Base-by-base conservation (phyloP, 2,888 invertebrate genomes). In the Cheilosia scutellata region DNA sequence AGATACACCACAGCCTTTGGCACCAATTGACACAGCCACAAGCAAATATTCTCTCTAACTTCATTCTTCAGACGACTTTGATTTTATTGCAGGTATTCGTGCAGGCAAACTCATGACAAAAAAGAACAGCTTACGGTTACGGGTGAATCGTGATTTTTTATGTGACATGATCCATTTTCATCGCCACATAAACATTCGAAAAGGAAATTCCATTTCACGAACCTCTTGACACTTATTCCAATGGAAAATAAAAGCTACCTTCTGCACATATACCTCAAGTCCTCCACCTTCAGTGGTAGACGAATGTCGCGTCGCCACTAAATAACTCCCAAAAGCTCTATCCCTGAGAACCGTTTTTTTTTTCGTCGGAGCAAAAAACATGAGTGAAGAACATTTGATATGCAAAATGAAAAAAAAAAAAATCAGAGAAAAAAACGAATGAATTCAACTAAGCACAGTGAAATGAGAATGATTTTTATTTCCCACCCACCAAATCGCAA, bases 171-270 rank as follows among this genome's bases (percentile, higher is more conserved):
- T 80, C 84, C 84, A 66, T 76, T 80, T 76, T 76, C 84, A 80
- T 60, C 80, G 75, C 58, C 75, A 71, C 71, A 80, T 80, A 84
- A 84, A 84, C 84, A 80, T 75, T 76, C 71, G 60, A 68, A 80
- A 75, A 71, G 84, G 84, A 80, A 84, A 84, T 84, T 75, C 80
- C 84, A 80, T 84, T 84, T 80, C 74, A 79, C 70, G 74, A 79
- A 74, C 79, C 80, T 80, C 84, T 80, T 80, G 84, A 84, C 84
- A 84, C 80, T 84, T 84, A 84, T 84, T 84, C 65, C 40, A 37
- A 58, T 25, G 27, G 25, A 68, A 65, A 75, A 53, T 27, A 60
- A 53, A 68, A 60, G 31, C 27, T 53, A 37, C 16, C 70, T 44
- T 47, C 27, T 51, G 51, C 25, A 27, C 51, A 11, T n/a, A 16